Conservation (phyloP, 2,113 vertebrate species). For the Mohoua ochrocephala region DNA sequence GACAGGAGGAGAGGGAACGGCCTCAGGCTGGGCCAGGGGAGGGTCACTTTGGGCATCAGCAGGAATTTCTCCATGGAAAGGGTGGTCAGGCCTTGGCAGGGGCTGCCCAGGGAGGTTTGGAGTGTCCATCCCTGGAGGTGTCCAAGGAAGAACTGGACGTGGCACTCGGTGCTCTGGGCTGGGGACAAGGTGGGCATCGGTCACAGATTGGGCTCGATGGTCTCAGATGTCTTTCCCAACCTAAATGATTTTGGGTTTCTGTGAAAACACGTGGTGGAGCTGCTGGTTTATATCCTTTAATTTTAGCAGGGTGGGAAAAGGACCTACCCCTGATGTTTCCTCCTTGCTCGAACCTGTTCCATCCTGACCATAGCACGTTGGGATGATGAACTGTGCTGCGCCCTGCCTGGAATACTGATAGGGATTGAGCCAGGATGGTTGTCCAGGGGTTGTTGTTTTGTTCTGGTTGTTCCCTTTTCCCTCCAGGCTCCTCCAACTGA, state of each 20-base stretch:
- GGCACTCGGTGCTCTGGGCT: neutral
- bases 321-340: neutral
- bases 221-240: neutral
- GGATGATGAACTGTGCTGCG: neutral
- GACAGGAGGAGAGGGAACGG: neutral
- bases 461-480: neutral
- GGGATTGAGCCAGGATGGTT: fast-evolving
- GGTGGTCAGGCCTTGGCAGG: neutral
- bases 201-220: neutral
- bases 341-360: fast-evolving
- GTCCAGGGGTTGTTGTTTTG: neutral
- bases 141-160: neutral
- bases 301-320: neutral
- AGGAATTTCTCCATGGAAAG: neutral
- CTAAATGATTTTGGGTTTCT: neutral
- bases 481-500: neutral
- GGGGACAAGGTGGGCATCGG: neutral
- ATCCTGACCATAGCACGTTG: fast-evolving
- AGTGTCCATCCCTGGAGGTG: neutral
- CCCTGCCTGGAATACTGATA: neutral
- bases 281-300: neutral
- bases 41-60: neutral
- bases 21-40: neutral
- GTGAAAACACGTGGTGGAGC: neutral
- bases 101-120: neutral